Conservation (phyloP, 2,113 vertebrate species). For the Chloebia gouldiae region DNA sequence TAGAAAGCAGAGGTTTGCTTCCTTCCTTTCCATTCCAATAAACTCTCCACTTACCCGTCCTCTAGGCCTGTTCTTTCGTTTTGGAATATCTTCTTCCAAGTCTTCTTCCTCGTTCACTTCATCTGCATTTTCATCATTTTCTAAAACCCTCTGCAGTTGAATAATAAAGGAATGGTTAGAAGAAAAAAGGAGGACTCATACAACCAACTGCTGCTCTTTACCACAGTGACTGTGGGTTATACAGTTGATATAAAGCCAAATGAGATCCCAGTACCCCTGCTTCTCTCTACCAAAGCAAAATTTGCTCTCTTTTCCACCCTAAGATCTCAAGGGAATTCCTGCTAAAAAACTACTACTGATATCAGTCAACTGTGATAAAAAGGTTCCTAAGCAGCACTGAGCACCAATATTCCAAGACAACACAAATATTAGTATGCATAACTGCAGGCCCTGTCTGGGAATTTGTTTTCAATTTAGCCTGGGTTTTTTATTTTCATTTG, state of each 20-base stretch:
- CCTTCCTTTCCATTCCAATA: background rate
- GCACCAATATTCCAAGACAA: background rate
- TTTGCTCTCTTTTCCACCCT: background rate
- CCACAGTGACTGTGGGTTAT: background rate
- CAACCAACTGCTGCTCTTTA: background rate
- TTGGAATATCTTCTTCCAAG: conserved; percentile 93
- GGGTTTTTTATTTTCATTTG: background rate
- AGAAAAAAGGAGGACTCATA: background rate
- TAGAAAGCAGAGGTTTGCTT: background rate
- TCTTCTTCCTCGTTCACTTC: conserved; percentile 94
- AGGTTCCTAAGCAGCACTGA: background rate
- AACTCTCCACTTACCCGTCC: conserved; percentile 83
- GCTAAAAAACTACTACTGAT: background rate
- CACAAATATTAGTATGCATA: background rate
- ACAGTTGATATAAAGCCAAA: background rate
- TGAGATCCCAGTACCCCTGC: background rate
- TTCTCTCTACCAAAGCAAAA: background rate
- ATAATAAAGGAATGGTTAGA: conserved; percentile 53
- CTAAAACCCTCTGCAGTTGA: conserved; percentile 86
- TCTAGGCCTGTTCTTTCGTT: conserved; percentile 93
- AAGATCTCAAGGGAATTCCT: background rate
- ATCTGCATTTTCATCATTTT: conserved; percentile 95
- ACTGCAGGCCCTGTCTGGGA: background rate
- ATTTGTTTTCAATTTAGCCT: background rate
- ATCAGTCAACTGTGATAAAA: background rate